Base-by-base conservation (phyloP, 2,888 invertebrate species). In the Arctia plantaginis region DNA sequence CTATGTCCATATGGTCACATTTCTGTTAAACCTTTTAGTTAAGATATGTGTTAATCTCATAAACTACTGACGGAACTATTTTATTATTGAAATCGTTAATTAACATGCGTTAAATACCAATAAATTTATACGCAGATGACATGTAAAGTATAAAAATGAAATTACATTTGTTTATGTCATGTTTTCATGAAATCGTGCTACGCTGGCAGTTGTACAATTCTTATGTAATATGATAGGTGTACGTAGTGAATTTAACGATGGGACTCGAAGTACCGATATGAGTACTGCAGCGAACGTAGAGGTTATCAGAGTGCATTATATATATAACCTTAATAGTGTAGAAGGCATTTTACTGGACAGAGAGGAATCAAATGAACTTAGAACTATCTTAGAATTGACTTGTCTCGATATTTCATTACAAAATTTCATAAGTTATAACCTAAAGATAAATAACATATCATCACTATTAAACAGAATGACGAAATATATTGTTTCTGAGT, bases 51-150 rank as follows among this genome's bases (percentile, higher is more conserved):
- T 30, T 47, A 39, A 71, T 71, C 66, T 72, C 65, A 75, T 84
- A 82, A 77, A 80, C 78, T 71, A 71, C 44, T 65, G 47, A 8
- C 33, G 41, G 55, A 76, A 75, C 44, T 44, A 59, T 74, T 71
- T 76, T 76, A 71, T 68, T 71, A 69, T 69, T 65, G 41, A 81
- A 66, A 77, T 67, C 62, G 72, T 79, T 77, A 71, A 78, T 75
- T 78, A 79, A 75, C 72, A 73, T 73, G 69, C 75, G 75, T 79
- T 72, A 44, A 64, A 73, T 68, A 33, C 27, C 66, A 74, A 82
- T 77, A 74, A 84, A 83, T 78, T 82, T 72, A 15, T 72, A 77
- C 77, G 35, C n/a, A 68, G 35, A 76, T 72, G 84, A 73, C 80
- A 77, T 69, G 44, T 62, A 74, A 71, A 27, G 35, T 66, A 80